These are phyloP conservation scores for Pelmatolapia mariae DNA, from an alignment of 2,113 vertebrate species.

Conservation along the genomic window DNA sequence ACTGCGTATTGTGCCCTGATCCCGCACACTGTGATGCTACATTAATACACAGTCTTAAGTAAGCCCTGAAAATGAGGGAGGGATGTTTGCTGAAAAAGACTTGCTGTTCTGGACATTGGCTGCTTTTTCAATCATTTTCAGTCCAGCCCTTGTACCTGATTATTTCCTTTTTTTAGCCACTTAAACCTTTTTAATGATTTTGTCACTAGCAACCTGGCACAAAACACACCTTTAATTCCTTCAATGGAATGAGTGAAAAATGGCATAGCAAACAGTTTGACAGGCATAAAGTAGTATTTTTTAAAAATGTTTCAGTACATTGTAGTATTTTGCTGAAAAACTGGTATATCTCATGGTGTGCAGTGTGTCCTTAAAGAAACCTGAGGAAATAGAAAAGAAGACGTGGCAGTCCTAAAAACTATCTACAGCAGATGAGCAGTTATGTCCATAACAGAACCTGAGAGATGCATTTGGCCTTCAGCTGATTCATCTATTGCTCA, in stretches of 20 bases:
- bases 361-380: neutral
- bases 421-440: neutral
- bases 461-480: neutral
- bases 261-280: neutral
- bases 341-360: neutral
- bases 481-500: neutral
- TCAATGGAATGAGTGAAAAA: neutral
- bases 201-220: neutral
- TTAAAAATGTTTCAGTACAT: neutral
- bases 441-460: neutral
- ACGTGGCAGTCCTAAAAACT: neutral
- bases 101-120: neutral
- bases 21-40: neutral
- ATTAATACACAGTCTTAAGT: neutral
- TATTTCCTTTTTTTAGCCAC: neutral
- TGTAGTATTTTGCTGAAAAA: neutral
- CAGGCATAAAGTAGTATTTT: neutral
- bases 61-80: neutral
- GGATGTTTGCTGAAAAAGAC: neutral
- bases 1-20: neutral
- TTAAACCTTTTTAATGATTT: neutral
- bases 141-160: neutral
- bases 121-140: neutral
- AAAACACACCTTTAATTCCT: neutral
- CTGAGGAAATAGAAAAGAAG: neutral